Evolutionary conservation across 2,888 invertebrate species (phyloP).

Genomic region (Synergus japonicus): DNA sequence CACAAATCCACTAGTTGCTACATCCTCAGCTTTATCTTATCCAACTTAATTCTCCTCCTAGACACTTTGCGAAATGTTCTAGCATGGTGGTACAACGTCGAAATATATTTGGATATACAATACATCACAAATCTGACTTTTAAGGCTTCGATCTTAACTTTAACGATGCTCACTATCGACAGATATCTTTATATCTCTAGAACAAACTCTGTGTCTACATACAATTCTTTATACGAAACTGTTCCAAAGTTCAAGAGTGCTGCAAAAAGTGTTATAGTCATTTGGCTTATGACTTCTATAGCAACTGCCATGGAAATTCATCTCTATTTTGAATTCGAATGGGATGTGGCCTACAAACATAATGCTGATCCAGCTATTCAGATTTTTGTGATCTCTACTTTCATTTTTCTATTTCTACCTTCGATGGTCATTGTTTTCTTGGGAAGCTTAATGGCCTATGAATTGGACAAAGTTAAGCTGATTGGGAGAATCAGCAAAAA

Average conservation of each 20-base stretch:
- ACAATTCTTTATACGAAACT: slow-evolving; percentile 7
- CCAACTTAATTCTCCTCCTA: slow-evolving; percentile 64
- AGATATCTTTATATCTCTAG: slow-evolving; percentile 61
- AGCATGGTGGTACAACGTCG: slow-evolving; percentile 55
- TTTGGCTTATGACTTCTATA: slow-evolving; percentile 63
- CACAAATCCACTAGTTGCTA: slow-evolving; percentile 62
- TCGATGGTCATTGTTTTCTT: slow-evolving; percentile 59
- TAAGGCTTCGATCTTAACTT: slow-evolving; percentile 63
- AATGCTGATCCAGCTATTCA: slow-evolving; percentile 42
- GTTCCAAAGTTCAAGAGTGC: slow-evolving; percentile 53
- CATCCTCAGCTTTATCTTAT: slow-evolving; percentile 62
- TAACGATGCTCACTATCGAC: slow-evolving; percentile 63
- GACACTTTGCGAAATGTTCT: slow-evolving; percentile 62
- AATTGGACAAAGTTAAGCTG: slow-evolving; percentile 42
- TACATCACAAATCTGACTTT: slow-evolving; percentile 66
- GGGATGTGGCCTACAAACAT: slow-evolving; percentile 47
- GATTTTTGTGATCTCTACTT: slow-evolving; percentile 64
- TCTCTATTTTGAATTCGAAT: slow-evolving; percentile 59
- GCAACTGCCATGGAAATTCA: slow-evolving; percentile 64
- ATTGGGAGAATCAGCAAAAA: slow-evolving; percentile 3
- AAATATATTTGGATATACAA: slow-evolving; percentile 62
- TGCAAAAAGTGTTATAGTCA: slow-evolving; percentile 59
- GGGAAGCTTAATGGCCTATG: slow-evolving; percentile 56
- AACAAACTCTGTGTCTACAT: slow-evolving; percentile 29
- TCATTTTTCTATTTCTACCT: slow-evolving; percentile 62